Evolutionary conservation across 2,888 invertebrate genomes (phyloP), one percentile per base, ranked within the genome.

Genomic region (Meta bourneti): DNA sequence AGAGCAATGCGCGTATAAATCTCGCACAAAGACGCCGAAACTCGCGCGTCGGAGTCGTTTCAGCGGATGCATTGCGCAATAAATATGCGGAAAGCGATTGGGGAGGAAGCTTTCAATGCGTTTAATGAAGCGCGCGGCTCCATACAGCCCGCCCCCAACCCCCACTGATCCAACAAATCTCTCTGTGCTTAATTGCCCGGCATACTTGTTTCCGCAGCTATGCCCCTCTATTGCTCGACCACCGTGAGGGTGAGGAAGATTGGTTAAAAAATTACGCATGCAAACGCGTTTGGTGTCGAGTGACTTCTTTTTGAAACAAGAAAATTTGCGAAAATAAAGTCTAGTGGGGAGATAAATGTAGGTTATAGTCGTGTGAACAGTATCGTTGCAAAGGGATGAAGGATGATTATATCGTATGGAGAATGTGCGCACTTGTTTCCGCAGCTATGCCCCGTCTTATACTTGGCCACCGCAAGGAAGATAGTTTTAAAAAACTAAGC

Each of bases 61-160:
- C 51, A 69, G 77, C 49, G 82, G 61, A 88, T 88, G 70, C 70
- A 77, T 89, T 84, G 78, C 69, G 78, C 52, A 54, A 83, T 84
- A 81, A 90, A 84, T 90, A 90, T 84, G 84, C 83, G 71, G 54
- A 82, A 70, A 82, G 77, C 77, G 52, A 81, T 69, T 13, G 81
- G 51, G 49, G 19, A 51, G 84, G n/a, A n/a, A 69, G 78, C 72
- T 80, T 80, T 87, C 80, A 87, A 87, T 87, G 72, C 54, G 54
- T 74, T 84, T 90, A 90, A 90, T 90, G 83, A 90, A 90, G 89
- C 89, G 77, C 71, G 75, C 77, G 74, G 81, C 70, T 81, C 49
- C 82, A n/a, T 61, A 61, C 19, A 34, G 34, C 34, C 34, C 77
- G 75, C 9, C 72, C 51, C 20, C 49, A 19, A 16, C 61, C 16